Conservation (phyloP, 2,888 invertebrate genomes). For the Eumacrocentrus americanus region DNA sequence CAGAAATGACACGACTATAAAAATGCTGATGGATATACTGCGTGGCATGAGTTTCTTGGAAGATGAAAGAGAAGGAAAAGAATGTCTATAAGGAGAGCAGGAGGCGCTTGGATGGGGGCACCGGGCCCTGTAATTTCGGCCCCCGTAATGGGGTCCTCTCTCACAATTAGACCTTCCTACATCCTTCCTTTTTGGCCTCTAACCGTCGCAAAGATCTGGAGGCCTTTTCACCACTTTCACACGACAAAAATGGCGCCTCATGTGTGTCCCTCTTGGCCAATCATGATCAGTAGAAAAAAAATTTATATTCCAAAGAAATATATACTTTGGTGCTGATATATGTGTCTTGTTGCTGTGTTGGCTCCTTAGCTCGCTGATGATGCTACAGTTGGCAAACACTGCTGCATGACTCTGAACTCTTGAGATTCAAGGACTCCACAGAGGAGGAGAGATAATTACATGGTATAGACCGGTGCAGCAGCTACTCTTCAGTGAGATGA, state of each 20-base stretch:
- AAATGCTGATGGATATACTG: constrained; percentile 13
- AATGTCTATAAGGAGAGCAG: constrained; percentile 5
- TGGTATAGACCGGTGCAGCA: constrained; percentile 8
- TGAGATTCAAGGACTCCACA: constrained; percentile 12
- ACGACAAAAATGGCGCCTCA: constrained; percentile 23
- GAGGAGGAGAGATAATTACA: constrained; percentile 14
- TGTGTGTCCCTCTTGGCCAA: constrained; percentile 31
- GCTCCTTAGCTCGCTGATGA: background rate
- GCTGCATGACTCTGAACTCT: constrained; percentile 4
- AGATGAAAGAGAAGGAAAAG: background rate
- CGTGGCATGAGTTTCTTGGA: constrained; percentile 5
- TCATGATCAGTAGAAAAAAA: background rate
- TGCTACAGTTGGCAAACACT: constrained; percentile 5
- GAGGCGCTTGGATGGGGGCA: constrained; percentile 38
- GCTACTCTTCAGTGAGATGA: constrained; percentile 14
- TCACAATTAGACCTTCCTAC: constrained; percentile 58
- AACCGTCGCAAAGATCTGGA: constrained; percentile 33
- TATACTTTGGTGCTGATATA: background rate
- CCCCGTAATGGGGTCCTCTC: constrained; percentile 51
- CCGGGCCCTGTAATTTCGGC: constrained; percentile 57
- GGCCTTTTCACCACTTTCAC: background rate
- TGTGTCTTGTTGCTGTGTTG: background rate
- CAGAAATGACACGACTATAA: constrained; percentile 23
- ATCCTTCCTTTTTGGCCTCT: constrained; percentile 42
- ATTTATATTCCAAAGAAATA: background rate